These are phyloP conservation scores for Conomelus anceps DNA, from an alignment of 2,888 invertebrate species.

Conservation along the genomic window DNA sequence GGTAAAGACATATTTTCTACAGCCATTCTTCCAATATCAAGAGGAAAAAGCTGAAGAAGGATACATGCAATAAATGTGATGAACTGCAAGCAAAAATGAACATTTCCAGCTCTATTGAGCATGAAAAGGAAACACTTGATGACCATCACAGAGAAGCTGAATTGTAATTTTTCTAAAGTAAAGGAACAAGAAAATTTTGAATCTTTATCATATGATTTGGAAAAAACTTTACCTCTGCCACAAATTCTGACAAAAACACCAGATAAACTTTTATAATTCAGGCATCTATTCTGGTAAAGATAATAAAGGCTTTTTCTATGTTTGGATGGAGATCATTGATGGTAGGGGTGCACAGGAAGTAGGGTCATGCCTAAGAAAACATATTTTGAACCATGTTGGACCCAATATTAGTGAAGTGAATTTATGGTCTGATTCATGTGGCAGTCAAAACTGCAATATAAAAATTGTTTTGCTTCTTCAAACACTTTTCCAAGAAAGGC, in stretches of 20 bases:
- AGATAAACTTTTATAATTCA: constrained; percentile 1
- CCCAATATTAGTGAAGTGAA: neutral
- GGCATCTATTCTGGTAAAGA: constrained; percentile 9
- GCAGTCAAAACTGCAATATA: constrained; percentile 2
- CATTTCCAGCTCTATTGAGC: neutral
- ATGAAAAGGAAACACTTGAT: neutral
- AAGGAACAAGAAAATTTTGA: neutral
- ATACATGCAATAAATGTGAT: neutral
- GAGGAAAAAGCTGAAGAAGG: neutral
- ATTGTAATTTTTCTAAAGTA: neutral
- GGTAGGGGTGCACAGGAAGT: constrained; percentile 36
- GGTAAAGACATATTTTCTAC: neutral
- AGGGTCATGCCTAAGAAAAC: constrained; percentile 33
- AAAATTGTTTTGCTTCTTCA: constrained; percentile 2
- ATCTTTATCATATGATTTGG: neutral
- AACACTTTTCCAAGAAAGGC: neutral
- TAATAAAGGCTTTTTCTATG: constrained; percentile 10
- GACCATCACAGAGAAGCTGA: neutral
- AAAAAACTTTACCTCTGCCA: neutral
- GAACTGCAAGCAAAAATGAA: neutral
- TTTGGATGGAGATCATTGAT: constrained; percentile 27
- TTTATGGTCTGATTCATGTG: constrained; percentile 13
- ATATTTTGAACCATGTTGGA: constrained; percentile 13
- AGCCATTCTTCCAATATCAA: too few species aligned
- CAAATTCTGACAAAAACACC: neutral